These are phyloP conservation scores for Ganaspis sp. DNA, from an alignment of 1,140 invertebrate genomes.

Conservation along the genomic window DNA sequence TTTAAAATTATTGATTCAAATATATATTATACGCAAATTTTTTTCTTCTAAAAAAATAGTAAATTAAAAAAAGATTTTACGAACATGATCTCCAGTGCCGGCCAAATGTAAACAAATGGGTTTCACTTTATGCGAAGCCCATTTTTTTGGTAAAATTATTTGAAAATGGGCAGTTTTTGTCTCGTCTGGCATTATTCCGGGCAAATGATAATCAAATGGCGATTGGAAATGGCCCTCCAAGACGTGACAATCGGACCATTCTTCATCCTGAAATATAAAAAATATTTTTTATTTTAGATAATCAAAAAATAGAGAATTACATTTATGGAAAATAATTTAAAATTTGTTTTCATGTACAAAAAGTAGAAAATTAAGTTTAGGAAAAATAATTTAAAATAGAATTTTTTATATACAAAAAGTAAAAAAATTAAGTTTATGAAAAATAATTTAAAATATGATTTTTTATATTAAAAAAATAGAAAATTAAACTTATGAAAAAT, in stretches of 20 bases:
- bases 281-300: slow-evolving; percentile 31
- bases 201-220: slow-evolving; percentile 88
- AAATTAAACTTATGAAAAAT: neutral
- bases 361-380: too few species aligned
- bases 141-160: slow-evolving; percentile 88
- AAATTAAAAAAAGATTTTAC: slow-evolving; percentile 51
- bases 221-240: slow-evolving; percentile 93
- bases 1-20: neutral
- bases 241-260: slow-evolving; percentile 84
- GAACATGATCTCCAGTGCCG: slow-evolving; percentile 98
- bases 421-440: too few species aligned
- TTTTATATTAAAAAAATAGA: neutral
- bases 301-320: too few species aligned
- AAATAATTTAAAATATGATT: too few species aligned
- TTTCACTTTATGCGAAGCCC: slow-evolving; percentile 83
- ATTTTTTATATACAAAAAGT: too few species aligned
- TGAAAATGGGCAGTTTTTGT: slow-evolving; percentile 90
- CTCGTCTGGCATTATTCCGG: slow-evolving; percentile 91
- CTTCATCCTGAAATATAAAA: slow-evolving; percentile 81
- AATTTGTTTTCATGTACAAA: too few species aligned
- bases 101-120: slow-evolving; percentile 96
- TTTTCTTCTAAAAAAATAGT: too few species aligned
- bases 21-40: neutral
- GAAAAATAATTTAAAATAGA: too few species aligned
- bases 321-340: too few species aligned